These are phyloP conservation scores for western clawed frog (Xenopus tropicalis) DNA, from an alignment of 2,113 vertebrate species.

Conservation along the genomic window DNA sequence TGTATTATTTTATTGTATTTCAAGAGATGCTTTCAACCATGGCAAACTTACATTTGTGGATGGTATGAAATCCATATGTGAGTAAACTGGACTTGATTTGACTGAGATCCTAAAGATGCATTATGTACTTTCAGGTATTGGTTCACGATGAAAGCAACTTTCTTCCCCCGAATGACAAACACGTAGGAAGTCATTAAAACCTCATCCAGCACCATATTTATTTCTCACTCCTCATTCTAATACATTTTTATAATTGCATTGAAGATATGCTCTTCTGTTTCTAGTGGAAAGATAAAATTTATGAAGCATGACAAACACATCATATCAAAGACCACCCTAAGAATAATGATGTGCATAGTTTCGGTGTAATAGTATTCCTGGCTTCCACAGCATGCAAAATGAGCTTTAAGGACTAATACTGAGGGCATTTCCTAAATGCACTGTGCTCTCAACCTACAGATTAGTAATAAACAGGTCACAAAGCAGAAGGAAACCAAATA, in stretches of 20 bases:
- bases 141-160: constrained; percentile 40
- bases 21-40: too few relatives aligned
- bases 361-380: constrained; percentile 25
- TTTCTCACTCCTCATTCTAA: constrained; percentile 70
- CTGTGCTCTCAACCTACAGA: constrained; percentile 16
- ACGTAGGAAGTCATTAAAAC: constrained; percentile 74
- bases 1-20: too few relatives aligned
- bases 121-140: constrained; percentile 18
- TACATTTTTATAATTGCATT: constrained; percentile 76
- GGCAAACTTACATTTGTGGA: too few relatives aligned
- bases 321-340: constrained; percentile 64
- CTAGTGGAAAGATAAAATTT: constrained; percentile 77
- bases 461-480: constrained; percentile 26
- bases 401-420: constrained; percentile 8
- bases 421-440: constrained; percentile 37
- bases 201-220: constrained; percentile 66
- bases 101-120: not conserved
- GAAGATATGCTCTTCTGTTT: constrained; percentile 76
- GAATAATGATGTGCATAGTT: constrained; percentile 61
- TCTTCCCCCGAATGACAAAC: constrained; percentile 65
- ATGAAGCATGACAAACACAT: constrained; percentile 68
- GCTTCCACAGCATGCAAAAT: constrained; percentile 32
- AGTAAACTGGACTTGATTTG: too few relatives aligned
- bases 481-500: not conserved
- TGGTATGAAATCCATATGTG: too few relatives aligned